Evolutionary conservation across 2,888 invertebrate species (phyloP).

Genomic region (Pollenia amentaria): DNA sequence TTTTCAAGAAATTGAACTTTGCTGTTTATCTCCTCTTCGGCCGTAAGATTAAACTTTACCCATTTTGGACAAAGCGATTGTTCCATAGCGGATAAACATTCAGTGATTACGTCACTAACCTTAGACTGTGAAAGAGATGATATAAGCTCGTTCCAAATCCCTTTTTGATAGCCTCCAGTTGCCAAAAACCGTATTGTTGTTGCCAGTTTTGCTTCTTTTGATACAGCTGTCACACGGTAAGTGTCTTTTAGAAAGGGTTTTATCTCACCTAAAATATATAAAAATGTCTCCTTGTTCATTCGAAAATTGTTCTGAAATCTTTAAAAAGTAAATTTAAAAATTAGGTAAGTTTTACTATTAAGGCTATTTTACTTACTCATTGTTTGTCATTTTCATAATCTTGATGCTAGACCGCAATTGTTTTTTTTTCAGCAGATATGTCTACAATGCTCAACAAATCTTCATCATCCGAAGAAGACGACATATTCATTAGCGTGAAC

Average conservation of each 20-base stretch:
- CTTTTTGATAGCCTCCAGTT: constrained; percentile 2
- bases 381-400: background rate
- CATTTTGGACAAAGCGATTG: background rate
- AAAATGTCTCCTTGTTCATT: constrained; percentile 8
- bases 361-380: background rate
- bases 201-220: background rate
- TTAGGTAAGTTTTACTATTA: background rate
- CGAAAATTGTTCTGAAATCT: background rate
- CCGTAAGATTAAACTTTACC: background rate
- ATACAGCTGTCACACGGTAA: background rate
- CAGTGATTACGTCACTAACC: background rate
- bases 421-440: background rate
- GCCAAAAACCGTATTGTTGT: constrained; percentile 4
- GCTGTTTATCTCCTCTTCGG: background rate
- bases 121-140: constrained; percentile 16
- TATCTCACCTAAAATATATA: background rate
- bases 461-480: constrained; percentile 3
- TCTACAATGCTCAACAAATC: background rate
- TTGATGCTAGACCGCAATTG: background rate
- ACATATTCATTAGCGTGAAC: background rate
- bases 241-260: background rate
- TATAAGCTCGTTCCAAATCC: background rate
- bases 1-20: constrained; percentile 10
- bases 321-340: background rate
- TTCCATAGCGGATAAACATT: background rate